phyloP scores from a whole-genome alignment of 2,888 invertebrate genomes.

The Calameuta filiformis region DNA sequence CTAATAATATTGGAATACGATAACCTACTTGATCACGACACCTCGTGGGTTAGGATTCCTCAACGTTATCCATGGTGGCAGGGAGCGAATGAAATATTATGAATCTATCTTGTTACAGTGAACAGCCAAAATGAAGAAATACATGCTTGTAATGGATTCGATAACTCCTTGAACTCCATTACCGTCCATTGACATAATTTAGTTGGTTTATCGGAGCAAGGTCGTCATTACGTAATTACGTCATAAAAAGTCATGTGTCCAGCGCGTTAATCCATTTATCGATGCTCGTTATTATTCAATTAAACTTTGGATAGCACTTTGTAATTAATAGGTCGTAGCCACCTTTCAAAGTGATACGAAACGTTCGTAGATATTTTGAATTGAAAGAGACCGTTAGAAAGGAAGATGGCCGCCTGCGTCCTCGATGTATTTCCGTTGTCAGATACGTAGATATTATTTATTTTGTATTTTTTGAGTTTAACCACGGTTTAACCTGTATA shows the following conservation, averaged over 20 bases:
- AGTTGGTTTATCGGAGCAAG: not conserved
- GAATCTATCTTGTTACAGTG: not conserved
- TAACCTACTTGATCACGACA: not conserved
- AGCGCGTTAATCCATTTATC: not conserved
- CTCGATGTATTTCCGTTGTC: not conserved
- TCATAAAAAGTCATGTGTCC: not conserved
- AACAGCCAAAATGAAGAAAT: not conserved
- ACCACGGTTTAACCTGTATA: not conserved
- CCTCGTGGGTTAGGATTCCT: not conserved
- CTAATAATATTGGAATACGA: not conserved
- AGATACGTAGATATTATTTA: not conserved
- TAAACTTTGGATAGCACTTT: too few species aligned
- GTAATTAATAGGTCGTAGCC: not conserved
- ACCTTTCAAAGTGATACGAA: not conserved
- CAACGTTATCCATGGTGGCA: not conserved
- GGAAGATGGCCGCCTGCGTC: not conserved
- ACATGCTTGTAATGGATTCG: not conserved
- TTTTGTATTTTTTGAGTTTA: not conserved
- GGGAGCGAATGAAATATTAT: not conserved
- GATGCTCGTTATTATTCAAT: not conserved
- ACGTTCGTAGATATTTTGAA: not conserved
- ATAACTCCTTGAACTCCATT: conserved; percentile 1
- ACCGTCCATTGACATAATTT: not conserved
- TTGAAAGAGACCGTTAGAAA: not conserved
- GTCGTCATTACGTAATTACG: not conserved